Evolutionary conservation across 2,113 vertebrate species (phyloP).

Genomic region (Passerina amoena): DNA sequence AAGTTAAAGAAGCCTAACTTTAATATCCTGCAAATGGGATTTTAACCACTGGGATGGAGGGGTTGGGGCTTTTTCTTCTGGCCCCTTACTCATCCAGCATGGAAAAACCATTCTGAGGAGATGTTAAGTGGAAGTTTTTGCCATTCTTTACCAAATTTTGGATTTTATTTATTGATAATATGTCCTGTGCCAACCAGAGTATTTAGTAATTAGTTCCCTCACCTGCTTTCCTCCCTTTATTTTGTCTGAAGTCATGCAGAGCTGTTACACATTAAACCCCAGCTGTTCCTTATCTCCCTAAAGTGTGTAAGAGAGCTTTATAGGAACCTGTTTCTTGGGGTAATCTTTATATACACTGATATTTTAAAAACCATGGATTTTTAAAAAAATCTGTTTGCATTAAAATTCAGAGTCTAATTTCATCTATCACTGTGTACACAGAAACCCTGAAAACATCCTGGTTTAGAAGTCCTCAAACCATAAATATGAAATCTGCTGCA

Average conservation of each 20-base stretch:
- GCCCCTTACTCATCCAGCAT: neutral
- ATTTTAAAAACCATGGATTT: neutral
- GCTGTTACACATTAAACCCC: neutral
- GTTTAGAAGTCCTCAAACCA: neutral
- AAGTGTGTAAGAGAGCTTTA: neutral
- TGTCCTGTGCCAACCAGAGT: neutral
- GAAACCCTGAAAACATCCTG: neutral
- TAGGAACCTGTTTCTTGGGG: neutral
- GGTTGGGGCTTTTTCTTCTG: neutral
- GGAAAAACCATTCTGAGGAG: neutral
- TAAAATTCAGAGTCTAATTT: neutral
- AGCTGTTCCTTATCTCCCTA: neutral
- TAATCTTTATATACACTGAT: neutral
- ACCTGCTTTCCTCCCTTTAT: neutral
- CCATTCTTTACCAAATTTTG: neutral
- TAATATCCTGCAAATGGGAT: neutral
- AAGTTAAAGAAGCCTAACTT: neutral
- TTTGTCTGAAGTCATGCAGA: neutral
- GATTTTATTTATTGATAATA: neutral
- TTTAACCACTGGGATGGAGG: neutral
- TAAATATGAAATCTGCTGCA: neutral
- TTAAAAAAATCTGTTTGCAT: neutral
- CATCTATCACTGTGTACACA: neutral
- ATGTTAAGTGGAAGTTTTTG: neutral
- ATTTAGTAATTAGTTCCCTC: neutral